Percentiles rank a stretch among this genome's conserved stretches.
These are phyloP conservation scores for Ptychadena robeensis DNA, from an alignment of 2,797 vertebrate genomes.

Conservation along the genomic window DNA sequence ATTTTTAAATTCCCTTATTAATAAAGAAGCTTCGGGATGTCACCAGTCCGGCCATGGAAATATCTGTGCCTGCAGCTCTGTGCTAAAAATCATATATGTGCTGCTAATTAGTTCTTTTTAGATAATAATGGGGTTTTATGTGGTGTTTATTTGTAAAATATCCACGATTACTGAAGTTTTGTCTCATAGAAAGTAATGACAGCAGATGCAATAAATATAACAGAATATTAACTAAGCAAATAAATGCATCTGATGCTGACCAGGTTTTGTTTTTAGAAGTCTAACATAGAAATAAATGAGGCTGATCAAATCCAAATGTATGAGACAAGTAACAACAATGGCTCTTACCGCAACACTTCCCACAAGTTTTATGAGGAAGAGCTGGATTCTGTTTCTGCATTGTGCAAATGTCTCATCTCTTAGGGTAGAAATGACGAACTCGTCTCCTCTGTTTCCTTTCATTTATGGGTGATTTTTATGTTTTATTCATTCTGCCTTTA, in stretches of 20 bases:
- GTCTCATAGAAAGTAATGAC: not conserved
- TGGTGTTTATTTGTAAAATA: no score
- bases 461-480: not conserved
- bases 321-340: not conserved
- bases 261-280: not conserved
- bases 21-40: no score
- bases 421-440: not conserved
- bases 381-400: not conserved
- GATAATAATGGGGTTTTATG: no score
- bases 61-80: no score
- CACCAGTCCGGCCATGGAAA: no score
- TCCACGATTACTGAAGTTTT: not conserved
- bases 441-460: not conserved
- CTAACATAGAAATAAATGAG: not conserved
- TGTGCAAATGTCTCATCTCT: not conserved
- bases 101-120: no score
- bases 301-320: not conserved
- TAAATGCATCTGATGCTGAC: not conserved
- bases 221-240: not conserved
- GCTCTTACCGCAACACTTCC: not conserved
- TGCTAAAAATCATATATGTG: no score
- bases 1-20: no score
- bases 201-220: not conserved
- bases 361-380: conserved; percentile 6
- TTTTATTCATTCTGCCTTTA: not conserved